A percentile compares a stretch with the other conserved stretches of the same genome.
Conservation (phyloP, 2,888 invertebrate genomes). For the Dicroscelio sp. region DNA sequence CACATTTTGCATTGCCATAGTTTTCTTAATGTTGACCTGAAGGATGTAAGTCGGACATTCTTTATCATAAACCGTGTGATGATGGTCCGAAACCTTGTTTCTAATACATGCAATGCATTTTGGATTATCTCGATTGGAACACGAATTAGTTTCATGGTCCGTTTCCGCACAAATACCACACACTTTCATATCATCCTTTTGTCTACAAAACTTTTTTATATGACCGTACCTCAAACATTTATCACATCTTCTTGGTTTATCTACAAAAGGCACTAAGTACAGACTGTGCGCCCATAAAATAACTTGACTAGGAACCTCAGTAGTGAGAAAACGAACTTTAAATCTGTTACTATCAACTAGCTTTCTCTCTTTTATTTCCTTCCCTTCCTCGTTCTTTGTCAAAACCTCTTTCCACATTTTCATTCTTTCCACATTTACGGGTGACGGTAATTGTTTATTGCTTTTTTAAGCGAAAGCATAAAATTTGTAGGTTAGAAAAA, state of each 20-base stretch:
- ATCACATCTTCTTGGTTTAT: neutral
- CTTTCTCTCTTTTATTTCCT: neutral
- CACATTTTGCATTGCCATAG: conserved; percentile 2
- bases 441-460: no score
- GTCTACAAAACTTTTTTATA: neutral
- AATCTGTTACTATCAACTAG: neutral
- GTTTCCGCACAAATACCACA: neutral
- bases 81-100: neutral
- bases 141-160: neutral
- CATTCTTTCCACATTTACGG: neutral
- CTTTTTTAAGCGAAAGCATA: no score
- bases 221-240: neutral
- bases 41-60: neutral
- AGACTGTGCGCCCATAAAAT: neutral
- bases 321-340: neutral
- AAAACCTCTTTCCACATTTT: neutral
- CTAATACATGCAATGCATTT: neutral
- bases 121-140: neutral
- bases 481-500: no score
- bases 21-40: neutral
- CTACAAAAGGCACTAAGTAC: neutral
- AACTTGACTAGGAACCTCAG: neutral
- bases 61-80: neutral
- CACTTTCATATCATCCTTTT: neutral
- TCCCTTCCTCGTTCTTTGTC: neutral